Base-by-base conservation (phyloP, 1,140 invertebrate genomes). In the Cyrtorhinus lividipennis region DNA sequence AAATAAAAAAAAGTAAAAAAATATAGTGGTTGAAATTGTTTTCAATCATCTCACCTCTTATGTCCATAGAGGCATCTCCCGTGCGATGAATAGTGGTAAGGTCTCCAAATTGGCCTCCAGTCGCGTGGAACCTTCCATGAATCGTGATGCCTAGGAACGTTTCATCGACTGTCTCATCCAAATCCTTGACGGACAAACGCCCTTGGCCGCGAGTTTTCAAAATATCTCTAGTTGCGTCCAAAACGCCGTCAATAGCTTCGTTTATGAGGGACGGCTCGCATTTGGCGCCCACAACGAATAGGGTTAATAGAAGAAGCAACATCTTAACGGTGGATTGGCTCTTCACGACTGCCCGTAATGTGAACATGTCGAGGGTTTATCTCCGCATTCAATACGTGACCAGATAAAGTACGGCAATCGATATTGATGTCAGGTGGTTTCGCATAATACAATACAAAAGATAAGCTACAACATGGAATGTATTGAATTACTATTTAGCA, bases 1-100 rank as follows among this genome's bases (percentile, higher is more conserved):
- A n/a, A n/a, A n/a, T n/a, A n/a, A n/a, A n/a, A n/a, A n/a, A n/a
- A n/a, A n/a, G n/a, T n/a, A n/a, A n/a, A n/a, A n/a, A n/a, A n/a
- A n/a, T n/a, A n/a, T n/a, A n/a, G n/a, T n/a, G n/a, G n/a, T n/a
- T n/a, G n/a, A n/a, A n/a, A n/a, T n/a, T n/a, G n/a, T n/a, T n/a
- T n/a, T n/a, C n/a, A n/a, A n/a, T n/a, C n/a, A n/a, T 38, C 48
- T 10, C 20, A 53, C 64, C 64, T 62, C 62, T 30, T 8, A 61
- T 65, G 15, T 53, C 5, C 30, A 65, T 57, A 12, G 24, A 46
- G 20, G 62, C 64, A 30, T 65, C 64, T 18, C 64, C 64, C n/a
- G 64, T 65, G 24, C 64, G 56, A 22, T 62, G 53, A 12, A 65
- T 27, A 13, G 60, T 25, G 1, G 59, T 38, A 24, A 59, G 22